Evolutionary conservation across 2,113 vertebrate genomes (phyloP).

Genomic region (Dicaeum eximium): DNA sequence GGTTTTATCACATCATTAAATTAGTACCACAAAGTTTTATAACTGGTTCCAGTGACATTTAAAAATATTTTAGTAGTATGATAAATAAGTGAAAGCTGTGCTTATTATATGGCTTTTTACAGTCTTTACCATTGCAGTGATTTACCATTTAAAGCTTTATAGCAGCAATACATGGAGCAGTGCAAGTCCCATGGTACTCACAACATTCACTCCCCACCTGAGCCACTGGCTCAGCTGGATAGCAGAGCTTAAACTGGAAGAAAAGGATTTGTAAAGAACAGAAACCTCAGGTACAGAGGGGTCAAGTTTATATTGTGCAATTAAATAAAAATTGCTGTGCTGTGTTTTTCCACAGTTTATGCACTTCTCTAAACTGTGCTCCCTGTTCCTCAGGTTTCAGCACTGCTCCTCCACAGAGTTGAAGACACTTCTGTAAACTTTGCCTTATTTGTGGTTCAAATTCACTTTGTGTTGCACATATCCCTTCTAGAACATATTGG

Average conservation of each 20-base stretch:
- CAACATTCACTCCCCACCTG: neutral
- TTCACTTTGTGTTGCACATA: neutral
- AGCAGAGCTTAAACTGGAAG: neutral
- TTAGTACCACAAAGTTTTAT: neutral
- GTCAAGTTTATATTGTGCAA: neutral
- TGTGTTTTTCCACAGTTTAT: neutral
- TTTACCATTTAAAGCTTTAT: neutral
- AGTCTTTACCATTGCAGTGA: neutral
- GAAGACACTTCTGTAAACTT: neutral
- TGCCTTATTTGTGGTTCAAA: neutral
- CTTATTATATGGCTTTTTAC: conserved; percentile 8
- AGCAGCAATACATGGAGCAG: neutral
- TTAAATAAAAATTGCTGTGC: neutral
- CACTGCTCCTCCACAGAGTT: neutral
- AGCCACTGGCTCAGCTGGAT: neutral
- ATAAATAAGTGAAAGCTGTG: conserved; percentile 16
- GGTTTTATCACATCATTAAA: conserved; percentile 9
- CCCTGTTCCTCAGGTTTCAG: neutral
- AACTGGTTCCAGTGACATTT: neutral
- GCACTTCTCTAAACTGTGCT: neutral
- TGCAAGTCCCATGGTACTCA: neutral
- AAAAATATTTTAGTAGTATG: neutral
- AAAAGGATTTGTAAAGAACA: neutral
- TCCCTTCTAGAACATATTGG: neutral
- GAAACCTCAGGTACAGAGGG: neutral